These are phyloP conservation scores for Sebastes hubbsi DNA, from an alignment of 2,797 vertebrate genomes.

Conservation along the genomic window DNA sequence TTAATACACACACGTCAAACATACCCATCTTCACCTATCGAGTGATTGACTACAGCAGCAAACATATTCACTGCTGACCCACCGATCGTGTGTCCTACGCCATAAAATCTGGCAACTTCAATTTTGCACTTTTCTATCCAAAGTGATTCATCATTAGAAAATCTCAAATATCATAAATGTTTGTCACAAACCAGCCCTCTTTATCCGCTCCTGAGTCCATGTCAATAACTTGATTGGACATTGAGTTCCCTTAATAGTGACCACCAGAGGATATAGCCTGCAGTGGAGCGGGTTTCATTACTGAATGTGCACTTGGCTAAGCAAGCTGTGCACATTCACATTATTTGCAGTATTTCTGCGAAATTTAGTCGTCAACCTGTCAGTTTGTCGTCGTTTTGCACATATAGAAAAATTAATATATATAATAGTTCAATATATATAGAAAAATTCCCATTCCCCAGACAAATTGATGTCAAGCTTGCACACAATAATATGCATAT, in stretches of 20 bases:
- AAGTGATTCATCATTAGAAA: conserved; percentile 9
- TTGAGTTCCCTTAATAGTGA: conserved; percentile 74
- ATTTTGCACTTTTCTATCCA: conserved; percentile 9
- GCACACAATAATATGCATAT: no score
- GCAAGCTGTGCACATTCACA: conserved; percentile 19
- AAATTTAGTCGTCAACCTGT: background rate
- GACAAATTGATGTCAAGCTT: no score
- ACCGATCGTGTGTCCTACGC: conserved; percentile 45
- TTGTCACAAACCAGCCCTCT: background rate
- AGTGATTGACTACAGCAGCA: conserved; percentile 56
- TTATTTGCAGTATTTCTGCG: conserved; percentile 7
- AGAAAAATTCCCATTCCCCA: no score
- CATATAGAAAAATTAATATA: background rate
- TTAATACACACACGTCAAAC: conserved; percentile 46
- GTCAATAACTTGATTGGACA: conserved; percentile 72
- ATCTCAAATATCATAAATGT: conserved; percentile 24
- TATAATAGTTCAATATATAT: no score
- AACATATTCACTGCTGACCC: conserved; percentile 31
- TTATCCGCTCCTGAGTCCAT: conserved; percentile 28
- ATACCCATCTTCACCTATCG: conserved; percentile 48
- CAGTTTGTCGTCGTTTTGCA: background rate
- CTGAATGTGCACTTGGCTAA: background rate
- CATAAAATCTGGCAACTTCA: conserved; percentile 9
- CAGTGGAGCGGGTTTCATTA: conserved; percentile 17
- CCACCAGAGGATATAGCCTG: conserved; percentile 31